Evolutionary conservation across 2,888 invertebrate species (phyloP).

Genomic region (Nemurella pictetii): DNA sequence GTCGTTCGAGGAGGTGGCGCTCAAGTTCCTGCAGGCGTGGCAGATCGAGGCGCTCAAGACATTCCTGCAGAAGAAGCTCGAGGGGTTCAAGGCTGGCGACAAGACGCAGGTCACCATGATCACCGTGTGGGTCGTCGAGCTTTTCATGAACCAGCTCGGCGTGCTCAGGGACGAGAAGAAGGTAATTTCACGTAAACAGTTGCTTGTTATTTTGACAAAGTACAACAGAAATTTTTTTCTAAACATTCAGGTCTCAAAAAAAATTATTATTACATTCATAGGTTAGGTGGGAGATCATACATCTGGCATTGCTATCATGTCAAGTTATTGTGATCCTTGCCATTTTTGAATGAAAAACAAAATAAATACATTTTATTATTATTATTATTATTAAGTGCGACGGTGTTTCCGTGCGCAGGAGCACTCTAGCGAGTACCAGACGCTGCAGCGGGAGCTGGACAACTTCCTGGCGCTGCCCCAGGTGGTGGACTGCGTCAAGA

Average conservation of each 20-base stretch:
- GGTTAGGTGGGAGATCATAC: no score
- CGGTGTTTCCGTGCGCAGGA: neutral
- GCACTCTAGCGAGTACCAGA: constrained; percentile 55
- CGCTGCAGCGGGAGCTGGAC: constrained; percentile 76
- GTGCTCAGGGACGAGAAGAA: constrained; percentile 58
- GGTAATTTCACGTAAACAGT: no score
- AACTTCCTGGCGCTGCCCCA: constrained; percentile 70
- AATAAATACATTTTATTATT: no score
- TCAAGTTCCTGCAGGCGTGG: constrained; percentile 83
- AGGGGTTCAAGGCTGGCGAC: constrained; percentile 70
- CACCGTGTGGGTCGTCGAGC: constrained; percentile 91
- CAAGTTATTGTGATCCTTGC: no score
- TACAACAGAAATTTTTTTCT: no score
- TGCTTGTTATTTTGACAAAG: no score
- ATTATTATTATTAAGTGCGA: no score
- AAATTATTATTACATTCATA: no score
- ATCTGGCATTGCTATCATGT: no score
- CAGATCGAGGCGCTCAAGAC: constrained; percentile 85
- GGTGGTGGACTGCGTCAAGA: constrained; percentile 64
- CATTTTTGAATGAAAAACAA: no score
- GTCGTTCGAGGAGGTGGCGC: constrained; percentile 91
- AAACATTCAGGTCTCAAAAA: no score
- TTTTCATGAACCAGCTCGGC: constrained; percentile 89
- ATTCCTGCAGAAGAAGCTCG: constrained; percentile 82
- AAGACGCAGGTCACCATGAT: constrained; percentile 90